A percentile compares a stretch with the other conserved stretches of the same genome.
Evolutionary conservation across 2,797 vertebrate genomes (phyloP).

Genomic region (Chloroceryle inda): DNA sequence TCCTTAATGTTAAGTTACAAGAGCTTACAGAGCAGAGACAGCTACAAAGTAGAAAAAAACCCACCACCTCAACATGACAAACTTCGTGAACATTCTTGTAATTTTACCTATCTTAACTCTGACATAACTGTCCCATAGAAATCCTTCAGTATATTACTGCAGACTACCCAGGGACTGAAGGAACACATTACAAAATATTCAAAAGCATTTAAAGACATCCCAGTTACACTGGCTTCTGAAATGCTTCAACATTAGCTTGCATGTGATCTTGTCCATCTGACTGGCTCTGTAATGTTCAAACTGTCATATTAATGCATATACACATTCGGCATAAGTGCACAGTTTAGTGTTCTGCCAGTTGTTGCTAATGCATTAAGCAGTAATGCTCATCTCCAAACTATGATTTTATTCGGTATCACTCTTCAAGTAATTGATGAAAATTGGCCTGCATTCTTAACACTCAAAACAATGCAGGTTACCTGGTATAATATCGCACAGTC

Average conservation of each 20-base stretch:
- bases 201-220: slow-evolving; percentile 12
- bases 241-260: background rate
- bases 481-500: background rate
- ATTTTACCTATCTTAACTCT: background rate
- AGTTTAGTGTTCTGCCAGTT: background rate
- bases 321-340: background rate
- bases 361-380: background rate
- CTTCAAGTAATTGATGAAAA: background rate
- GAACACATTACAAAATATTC: background rate
- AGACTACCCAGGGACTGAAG: background rate
- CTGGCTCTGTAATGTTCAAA: background rate
- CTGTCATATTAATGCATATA: background rate
- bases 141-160: background rate
- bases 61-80: background rate
- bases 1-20: background rate
- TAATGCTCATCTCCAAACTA: background rate
- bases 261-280: background rate
- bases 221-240: background rate
- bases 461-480: background rate
- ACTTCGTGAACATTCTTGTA: background rate
- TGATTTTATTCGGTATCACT: background rate
- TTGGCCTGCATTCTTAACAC: background rate
- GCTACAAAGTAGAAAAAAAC: background rate
- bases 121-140: background rate
- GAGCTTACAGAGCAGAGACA: background rate